Conservation (phyloP, 2,888 invertebrate species). For the Tetropium fuscum region DNA sequence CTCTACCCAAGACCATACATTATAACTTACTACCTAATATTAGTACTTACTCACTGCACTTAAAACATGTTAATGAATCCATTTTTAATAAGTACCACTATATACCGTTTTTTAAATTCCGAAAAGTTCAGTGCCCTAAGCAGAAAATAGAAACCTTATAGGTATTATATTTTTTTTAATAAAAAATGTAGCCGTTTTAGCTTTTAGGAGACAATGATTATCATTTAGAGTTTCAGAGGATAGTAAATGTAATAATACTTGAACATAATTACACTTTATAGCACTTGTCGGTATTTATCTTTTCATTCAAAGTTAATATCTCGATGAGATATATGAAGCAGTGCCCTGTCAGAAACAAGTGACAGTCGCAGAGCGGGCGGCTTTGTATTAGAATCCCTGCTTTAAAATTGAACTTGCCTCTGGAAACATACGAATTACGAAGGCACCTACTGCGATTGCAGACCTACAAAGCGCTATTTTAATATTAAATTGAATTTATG, state of each 20-base stretch:
- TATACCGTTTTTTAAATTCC: conserved; percentile 16
- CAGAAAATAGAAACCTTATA: conserved; percentile 49
- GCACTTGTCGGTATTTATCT: conserved; percentile 40
- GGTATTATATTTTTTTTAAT: conserved; percentile 46
- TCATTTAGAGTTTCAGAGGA: conserved; percentile 39
- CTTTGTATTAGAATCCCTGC: conserved; percentile 45
- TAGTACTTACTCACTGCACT: no score
- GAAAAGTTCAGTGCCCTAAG: conserved; percentile 24
- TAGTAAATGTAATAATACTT: conserved; percentile 40
- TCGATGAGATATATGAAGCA: conserved; percentile 52
- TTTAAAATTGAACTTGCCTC: conserved; percentile 51
- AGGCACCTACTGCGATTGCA: conserved; percentile 54
- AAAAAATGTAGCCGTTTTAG: conserved; percentile 19
- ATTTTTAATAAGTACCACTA: no score
- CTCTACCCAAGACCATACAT: no score
- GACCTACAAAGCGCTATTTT: conserved; percentile 60
- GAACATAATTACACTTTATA: conserved; percentile 41
- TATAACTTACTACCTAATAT: no score
- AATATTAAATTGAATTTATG: conserved; percentile 63
- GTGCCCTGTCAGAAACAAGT: conserved; percentile 52
- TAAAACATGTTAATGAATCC: no score
- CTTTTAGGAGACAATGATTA: conserved; percentile 37
- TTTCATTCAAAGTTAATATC: conserved; percentile 41
- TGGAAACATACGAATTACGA: conserved; percentile 49
- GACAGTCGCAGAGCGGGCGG: conserved; percentile 48